These are phyloP conservation scores for Halichoerus grypus DNA, from an alignment of 2,113 vertebrate genomes.

Conservation along the genomic window DNA sequence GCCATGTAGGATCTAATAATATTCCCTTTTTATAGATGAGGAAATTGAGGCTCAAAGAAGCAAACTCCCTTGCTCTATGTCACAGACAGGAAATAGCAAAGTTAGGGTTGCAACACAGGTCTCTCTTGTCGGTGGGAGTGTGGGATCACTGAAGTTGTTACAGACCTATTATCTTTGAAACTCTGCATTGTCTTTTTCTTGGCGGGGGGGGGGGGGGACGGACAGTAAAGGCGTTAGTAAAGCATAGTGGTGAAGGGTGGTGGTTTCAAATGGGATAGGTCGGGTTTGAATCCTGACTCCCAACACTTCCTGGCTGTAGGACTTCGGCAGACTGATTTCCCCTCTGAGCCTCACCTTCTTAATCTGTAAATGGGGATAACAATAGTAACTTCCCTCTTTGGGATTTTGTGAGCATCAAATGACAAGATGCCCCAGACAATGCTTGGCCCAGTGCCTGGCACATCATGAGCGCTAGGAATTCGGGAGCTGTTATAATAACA, in stretches of 20 bases:
- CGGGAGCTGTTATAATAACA: constrained; percentile 66
- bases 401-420: constrained; percentile 55
- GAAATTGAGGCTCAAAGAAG: constrained; percentile 4
- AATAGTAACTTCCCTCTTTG: not conserved
- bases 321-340: constrained; percentile 5
- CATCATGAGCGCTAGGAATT: constrained; percentile 47
- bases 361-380: constrained; percentile 56
- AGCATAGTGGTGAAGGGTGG: not conserved
- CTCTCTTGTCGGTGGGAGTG: not conserved
- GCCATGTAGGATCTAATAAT: not conserved
- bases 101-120: not conserved
- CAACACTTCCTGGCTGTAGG: not conserved
- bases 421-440: constrained; percentile 65
- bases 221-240: not conserved
- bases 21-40: constrained; percentile 56
- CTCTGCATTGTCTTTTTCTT: not conserved
- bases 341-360: constrained; percentile 30
- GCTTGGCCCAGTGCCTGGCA: constrained; percentile 59
- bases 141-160: not conserved
- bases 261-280: not conserved
- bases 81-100: not conserved
- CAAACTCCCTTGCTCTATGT: not conserved
- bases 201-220: accelerated
- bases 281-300: not conserved
- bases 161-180: not conserved